phyloP scores from a whole-genome alignment of 2,797 vertebrate species.

The Xenops minutus region DNA sequence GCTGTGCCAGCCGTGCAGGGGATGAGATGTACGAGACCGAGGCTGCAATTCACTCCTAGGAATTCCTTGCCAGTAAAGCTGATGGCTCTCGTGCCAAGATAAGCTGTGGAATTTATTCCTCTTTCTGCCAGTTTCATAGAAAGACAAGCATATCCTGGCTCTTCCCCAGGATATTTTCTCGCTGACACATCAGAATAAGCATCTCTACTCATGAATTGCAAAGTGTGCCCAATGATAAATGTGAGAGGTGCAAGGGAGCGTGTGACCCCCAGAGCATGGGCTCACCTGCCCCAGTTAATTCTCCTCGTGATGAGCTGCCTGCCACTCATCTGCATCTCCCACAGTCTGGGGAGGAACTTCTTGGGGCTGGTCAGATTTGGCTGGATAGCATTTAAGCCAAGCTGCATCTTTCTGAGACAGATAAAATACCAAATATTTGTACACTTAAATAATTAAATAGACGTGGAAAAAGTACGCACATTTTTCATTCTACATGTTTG shows the following conservation, averaged over 20 bases:
- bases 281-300: neutral
- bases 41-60: neutral
- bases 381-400: neutral
- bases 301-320: neutral
- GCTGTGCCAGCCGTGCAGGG: neutral
- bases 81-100: neutral
- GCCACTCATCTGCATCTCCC: neutral
- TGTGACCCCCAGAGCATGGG: neutral
- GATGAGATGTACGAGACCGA: neutral
- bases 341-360: neutral
- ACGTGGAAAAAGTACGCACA: neutral
- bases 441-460: slow-evolving; percentile 18
- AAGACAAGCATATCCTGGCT: neutral
- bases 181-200: neutral
- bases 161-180: neutral
- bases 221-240: neutral
- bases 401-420: neutral
- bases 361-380: neutral
- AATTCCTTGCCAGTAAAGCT: neutral
- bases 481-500: neutral
- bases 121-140: slow-evolving; percentile 15
- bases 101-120: neutral
- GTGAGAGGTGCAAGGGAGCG: neutral
- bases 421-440: slow-evolving; percentile 18
- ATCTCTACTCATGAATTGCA: slow-evolving; percentile 2